A percentile compares a stretch with the other conserved stretches of the same genome.
These are phyloP conservation scores for Bombus impatiens DNA, from an alignment of 1,140 invertebrate species.

Conservation along the genomic window DNA sequence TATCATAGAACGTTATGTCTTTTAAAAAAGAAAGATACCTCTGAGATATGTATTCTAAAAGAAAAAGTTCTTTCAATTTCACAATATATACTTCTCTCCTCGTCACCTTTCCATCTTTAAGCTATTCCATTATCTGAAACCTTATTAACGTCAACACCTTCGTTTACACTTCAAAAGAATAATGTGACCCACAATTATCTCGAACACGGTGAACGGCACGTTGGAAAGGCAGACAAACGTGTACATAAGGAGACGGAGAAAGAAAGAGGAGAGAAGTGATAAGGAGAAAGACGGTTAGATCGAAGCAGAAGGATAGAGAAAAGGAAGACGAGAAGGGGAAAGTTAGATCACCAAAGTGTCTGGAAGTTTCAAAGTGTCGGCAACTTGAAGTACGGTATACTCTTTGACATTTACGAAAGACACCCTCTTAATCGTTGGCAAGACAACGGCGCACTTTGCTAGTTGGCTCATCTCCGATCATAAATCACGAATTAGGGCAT, in stretches of 20 bases:
- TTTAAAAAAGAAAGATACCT: too few species aligned
- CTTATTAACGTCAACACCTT: slow-evolving; percentile 61
- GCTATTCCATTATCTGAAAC: slow-evolving; percentile 19
- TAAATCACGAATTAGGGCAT: slow-evolving; percentile 53
- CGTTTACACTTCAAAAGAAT: slow-evolving; percentile 60
- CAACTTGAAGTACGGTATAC: background rate
- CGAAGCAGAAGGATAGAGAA: background rate
- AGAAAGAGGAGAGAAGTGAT: too few species aligned
- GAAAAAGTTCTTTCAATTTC: background rate
- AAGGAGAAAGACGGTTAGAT: background rate
- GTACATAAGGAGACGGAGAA: background rate
- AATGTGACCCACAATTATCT: slow-evolving; percentile 61
- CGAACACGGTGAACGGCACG: background rate
- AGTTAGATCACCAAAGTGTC: slow-evolving; percentile 29
- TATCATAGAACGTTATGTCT: too few species aligned
- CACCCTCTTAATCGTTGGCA: slow-evolving; percentile 51
- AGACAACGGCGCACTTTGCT: slow-evolving; percentile 36
- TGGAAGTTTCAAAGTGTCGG: slow-evolving; percentile 54
- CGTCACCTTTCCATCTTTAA: background rate
- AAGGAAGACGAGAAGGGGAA: background rate
- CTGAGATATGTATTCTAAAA: background rate
- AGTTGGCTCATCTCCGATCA: slow-evolving; percentile 40
- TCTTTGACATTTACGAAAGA: slow-evolving; percentile 37
- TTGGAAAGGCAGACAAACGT: background rate
- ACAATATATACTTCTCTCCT: background rate